Evolutionary conservation across 1,140 invertebrate species (phyloP).

Genomic region (Ips nitidus): DNA sequence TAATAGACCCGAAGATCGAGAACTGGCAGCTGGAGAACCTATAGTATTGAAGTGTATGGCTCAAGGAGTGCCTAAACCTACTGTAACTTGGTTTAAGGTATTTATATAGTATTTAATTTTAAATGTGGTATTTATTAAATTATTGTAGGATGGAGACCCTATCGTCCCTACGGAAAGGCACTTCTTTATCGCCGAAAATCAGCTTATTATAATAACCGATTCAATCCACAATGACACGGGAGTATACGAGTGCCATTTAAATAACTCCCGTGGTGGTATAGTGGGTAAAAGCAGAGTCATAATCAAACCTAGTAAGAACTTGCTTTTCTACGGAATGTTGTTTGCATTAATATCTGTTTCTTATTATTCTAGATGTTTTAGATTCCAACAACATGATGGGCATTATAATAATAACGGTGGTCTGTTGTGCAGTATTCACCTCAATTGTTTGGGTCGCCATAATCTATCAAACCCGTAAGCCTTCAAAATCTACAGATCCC

Average conservation of each 20-base stretch:
- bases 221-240: constrained; percentile 77
- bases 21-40: constrained; percentile 74
- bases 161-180: constrained; percentile 70
- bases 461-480: constrained; percentile 81
- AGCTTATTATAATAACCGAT: constrained; percentile 84
- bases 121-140: background rate
- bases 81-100: constrained; percentile 81
- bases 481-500: constrained; percentile 41
- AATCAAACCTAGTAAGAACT: constrained; percentile 58
- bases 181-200: constrained; percentile 83
- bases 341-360: background rate
- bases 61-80: constrained; percentile 81
- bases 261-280: constrained; percentile 76
- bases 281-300: constrained; percentile 57
- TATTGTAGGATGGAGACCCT: constrained; percentile 64
- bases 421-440: constrained; percentile 85
- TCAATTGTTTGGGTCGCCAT: constrained; percentile 91
- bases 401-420: constrained; percentile 85
- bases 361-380: constrained; percentile 39
- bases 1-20: constrained; percentile 82
- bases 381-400: constrained; percentile 69
- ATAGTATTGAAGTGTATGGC: constrained; percentile 87
- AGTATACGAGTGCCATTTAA: constrained; percentile 85
- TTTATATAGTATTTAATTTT: background rate
- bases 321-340: background rate